A percentile compares a stretch with the other conserved stretches of the same genome.
These are phyloP conservation scores for Pseudomugil tenellus DNA, from an alignment of 2,797 vertebrate genomes.

Conservation along the genomic window DNA sequence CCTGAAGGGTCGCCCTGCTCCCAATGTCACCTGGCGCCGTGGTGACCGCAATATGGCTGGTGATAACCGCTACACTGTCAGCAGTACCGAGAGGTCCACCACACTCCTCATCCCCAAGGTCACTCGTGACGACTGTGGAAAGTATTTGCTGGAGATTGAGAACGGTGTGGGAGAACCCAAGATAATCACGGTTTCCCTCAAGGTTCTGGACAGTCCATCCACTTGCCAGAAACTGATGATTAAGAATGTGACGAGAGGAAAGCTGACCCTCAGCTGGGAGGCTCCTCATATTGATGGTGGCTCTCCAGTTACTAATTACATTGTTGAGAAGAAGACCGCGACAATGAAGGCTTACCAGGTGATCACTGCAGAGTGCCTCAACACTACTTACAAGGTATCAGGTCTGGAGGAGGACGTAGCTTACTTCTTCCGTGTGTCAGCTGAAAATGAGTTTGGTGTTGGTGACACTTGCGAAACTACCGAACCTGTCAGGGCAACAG, in stretches of 20 bases:
- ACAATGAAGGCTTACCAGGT: conserved; percentile 93
- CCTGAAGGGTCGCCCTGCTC: conserved; percentile 93
- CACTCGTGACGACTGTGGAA: conserved; percentile 93
- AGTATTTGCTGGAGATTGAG: conserved; percentile 95
- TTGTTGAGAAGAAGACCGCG: conserved; percentile 95
- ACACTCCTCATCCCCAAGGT: conserved; percentile 90
- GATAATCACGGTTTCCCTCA: conserved; percentile 90
- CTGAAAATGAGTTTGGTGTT: conserved; percentile 94
- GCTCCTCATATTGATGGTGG: conserved; percentile 94
- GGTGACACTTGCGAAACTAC: conserved; percentile 93
- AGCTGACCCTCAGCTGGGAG: conserved; percentile 94
- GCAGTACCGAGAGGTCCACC: conserved; percentile 91
- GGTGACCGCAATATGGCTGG: conserved; percentile 89
- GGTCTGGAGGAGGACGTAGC: conserved; percentile 90
- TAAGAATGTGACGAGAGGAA: conserved; percentile 93
- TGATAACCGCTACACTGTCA: conserved; percentile 90
- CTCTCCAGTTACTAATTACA: conserved; percentile 92
- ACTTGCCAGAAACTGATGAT: conserved; percentile 92
- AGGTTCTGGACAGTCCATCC: conserved; percentile 94
- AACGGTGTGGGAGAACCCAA: conserved; percentile 95
- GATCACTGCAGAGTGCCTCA: conserved; percentile 89
- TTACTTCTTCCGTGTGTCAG: conserved; percentile 96
- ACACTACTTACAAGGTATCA: conserved; percentile 89
- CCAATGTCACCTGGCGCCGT: conserved; percentile 94
- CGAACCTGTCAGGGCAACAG: conserved; percentile 92